Percentiles rank a stretch among this genome's conserved stretches.
Evolutionary conservation across 2,797 vertebrate species (phyloP).

Genomic region (Myotis vivesi): DNA sequence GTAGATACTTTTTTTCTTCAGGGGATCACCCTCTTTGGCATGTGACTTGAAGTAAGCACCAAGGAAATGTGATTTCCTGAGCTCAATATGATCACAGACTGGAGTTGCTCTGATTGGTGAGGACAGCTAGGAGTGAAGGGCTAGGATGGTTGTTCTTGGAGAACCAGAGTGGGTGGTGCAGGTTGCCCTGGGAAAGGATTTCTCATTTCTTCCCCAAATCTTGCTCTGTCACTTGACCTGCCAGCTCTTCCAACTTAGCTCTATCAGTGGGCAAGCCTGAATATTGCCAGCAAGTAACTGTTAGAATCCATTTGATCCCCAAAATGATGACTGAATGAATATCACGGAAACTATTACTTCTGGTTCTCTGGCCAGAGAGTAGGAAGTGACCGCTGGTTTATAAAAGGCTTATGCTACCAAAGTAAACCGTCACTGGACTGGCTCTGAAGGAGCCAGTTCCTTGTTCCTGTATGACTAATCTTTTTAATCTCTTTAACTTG

Average conservation of each 20-base stretch:
- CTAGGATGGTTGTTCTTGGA: neutral
- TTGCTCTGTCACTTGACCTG: neutral
- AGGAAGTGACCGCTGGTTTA: neutral
- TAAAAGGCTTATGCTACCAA: neutral
- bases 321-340: neutral
- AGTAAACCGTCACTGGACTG: neutral
- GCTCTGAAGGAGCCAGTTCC: constrained; percentile 1
- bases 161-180: neutral
- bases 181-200: neutral
- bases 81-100: neutral
- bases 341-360: neutral
- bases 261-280: neutral
- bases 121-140: accelerated
- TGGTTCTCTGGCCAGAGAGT: neutral
- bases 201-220: neutral
- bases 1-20: neutral
- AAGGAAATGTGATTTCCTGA: neutral
- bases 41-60: neutral
- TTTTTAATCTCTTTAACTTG: neutral
- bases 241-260: neutral
- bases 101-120: neutral
- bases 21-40: neutral
- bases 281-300: neutral
- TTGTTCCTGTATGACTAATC: neutral
- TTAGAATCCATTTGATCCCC: neutral